Evolutionary conservation across 2,797 vertebrate species (phyloP).

Genomic region (Salmo trutta): DNA sequence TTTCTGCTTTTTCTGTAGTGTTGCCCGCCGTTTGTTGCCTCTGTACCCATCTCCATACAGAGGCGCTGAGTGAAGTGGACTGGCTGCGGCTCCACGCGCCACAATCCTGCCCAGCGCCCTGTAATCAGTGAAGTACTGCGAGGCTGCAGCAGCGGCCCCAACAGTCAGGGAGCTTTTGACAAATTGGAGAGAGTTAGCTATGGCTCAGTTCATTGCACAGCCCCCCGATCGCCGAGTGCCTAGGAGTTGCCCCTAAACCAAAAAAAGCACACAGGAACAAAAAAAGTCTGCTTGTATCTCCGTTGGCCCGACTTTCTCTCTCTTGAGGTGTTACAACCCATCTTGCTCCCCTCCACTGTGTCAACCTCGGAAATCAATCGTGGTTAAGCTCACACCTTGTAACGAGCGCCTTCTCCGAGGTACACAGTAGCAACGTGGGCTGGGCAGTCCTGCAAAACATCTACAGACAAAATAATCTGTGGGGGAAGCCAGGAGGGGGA

Average conservation of each 20-base stretch:
- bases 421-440: slow-evolving; percentile 52
- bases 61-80: slow-evolving; percentile 51
- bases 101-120: slow-evolving; percentile 58
- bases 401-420: slow-evolving; percentile 66
- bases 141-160: slow-evolving; percentile 56
- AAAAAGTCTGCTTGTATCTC: slow-evolving; percentile 50
- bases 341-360: slow-evolving; percentile 31
- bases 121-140: slow-evolving; percentile 66
- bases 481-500: slow-evolving; percentile 6
- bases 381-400: slow-evolving; percentile 72
- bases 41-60: slow-evolving; percentile 52
- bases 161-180: slow-evolving; percentile 66
- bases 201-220: slow-evolving; percentile 72
- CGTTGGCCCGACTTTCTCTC: slow-evolving; percentile 28
- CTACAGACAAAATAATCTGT: slow-evolving; percentile 18
- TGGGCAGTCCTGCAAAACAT: slow-evolving; percentile 49
- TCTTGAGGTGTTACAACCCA: background rate
- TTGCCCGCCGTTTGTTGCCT: slow-evolving; percentile 38
- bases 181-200: slow-evolving; percentile 74
- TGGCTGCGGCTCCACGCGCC: slow-evolving; percentile 60
- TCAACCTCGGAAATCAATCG: slow-evolving; percentile 71
- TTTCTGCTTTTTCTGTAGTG: slow-evolving; percentile 8
- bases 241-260: slow-evolving; percentile 31
- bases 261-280: slow-evolving; percentile 62
- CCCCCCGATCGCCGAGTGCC: slow-evolving; percentile 47